Conservation (phyloP, 2,113 vertebrate species). For the Percopsis transmontana region DNA sequence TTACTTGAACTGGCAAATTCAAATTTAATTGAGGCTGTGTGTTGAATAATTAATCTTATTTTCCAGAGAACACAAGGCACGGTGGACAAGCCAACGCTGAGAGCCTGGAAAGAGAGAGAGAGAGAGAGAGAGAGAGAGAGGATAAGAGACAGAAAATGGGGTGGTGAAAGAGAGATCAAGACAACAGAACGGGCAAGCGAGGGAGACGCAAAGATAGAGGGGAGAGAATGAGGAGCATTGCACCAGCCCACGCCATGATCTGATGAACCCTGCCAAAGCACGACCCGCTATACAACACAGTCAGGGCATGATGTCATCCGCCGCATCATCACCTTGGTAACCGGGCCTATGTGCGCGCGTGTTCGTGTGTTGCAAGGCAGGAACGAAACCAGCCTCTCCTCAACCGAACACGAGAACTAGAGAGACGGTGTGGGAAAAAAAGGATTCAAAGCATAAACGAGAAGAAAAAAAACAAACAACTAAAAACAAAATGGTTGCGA, state of each 20-base stretch:
- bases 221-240: slow-evolving; percentile 27
- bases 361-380: slow-evolving; percentile 48
- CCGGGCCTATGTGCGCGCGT: slow-evolving; percentile 33
- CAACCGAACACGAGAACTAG: slow-evolving; percentile 38
- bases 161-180: slow-evolving; percentile 24
- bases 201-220: slow-evolving; percentile 38
- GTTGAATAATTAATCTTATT: slow-evolving; percentile 78
- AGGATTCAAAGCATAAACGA: slow-evolving; percentile 38
- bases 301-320: slow-evolving; percentile 68
- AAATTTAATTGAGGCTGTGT: slow-evolving; percentile 77
- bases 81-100: slow-evolving; percentile 54
- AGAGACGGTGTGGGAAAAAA: slow-evolving; percentile 17
- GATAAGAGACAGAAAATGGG: slow-evolving; percentile 13
- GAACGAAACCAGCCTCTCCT: slow-evolving; percentile 56
- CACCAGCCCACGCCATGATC: slow-evolving; percentile 52
- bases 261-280: slow-evolving; percentile 60
- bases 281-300: slow-evolving; percentile 47
- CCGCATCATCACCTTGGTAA: slow-evolving; percentile 70
- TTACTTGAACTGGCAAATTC: slow-evolving; percentile 77
- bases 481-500: slow-evolving; percentile 29
- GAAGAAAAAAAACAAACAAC: slow-evolving; percentile 14
- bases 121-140: slow-evolving; percentile 25
- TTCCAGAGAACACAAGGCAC: slow-evolving; percentile 66
- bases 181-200: not conserved
- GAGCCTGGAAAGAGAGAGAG: slow-evolving; percentile 40